A percentile compares a stretch with the other conserved stretches of the same genome.
Evolutionary conservation across 2,888 invertebrate genomes (phyloP).

Genomic region (Rotaria sp.): DNA sequence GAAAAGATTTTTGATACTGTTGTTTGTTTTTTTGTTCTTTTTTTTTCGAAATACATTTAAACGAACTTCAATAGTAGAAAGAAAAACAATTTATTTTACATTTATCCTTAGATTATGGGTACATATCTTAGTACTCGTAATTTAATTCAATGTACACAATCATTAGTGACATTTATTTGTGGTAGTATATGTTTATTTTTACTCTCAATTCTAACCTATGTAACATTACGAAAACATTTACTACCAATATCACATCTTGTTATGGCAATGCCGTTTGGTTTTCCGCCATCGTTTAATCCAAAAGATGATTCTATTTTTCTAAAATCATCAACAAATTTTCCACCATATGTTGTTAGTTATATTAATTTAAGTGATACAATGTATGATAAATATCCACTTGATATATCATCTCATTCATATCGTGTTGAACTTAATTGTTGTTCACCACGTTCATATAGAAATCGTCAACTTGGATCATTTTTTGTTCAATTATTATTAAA

Average conservation of each 20-base stretch:
- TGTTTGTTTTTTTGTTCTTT: not conserved
- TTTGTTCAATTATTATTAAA: slow-evolving; percentile 5
- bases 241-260: slow-evolving; percentile 16
- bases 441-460: not conserved
- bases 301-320: not conserved
- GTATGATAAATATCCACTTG: not conserved
- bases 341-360: not conserved
- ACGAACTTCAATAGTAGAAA: not conserved
- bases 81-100: not conserved
- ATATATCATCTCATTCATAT: not conserved
- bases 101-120: not conserved
- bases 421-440: not conserved
- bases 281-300: not conserved
- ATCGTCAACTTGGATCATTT: slow-evolving; percentile 7
- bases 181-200: slow-evolving; percentile 6
- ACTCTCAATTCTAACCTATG: not conserved
- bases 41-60: not conserved
- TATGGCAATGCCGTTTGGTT: not conserved
- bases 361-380: not conserved
- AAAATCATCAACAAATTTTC: not conserved
- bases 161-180: not conserved
- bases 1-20: not conserved
- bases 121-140: not conserved
- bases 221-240: not conserved
- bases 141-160: not conserved